Conservation (phyloP, 2,797 vertebrate species). For the Lagorchestes hirsutus region DNA sequence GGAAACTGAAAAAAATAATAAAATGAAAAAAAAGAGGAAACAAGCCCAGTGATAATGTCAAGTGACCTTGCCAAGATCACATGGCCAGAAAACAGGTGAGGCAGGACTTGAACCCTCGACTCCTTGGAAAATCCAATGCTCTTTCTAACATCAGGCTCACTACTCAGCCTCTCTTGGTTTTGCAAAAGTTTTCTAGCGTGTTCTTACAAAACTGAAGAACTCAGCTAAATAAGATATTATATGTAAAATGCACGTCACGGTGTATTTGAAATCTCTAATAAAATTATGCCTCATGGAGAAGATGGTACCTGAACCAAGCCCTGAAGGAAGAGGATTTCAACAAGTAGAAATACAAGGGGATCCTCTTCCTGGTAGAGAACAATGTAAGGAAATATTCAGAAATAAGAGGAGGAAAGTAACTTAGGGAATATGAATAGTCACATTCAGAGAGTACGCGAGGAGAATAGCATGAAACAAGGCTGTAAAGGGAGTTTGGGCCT, state of each 20-base stretch:
- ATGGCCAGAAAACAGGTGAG: not conserved
- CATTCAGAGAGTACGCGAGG: not conserved
- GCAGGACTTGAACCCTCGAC: not conserved
- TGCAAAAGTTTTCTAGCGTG: not conserved
- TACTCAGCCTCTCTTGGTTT: not conserved
- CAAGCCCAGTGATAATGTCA: conserved; percentile 1
- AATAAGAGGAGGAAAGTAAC: not conserved
- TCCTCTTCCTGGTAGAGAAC: not conserved
- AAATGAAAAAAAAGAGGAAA: not conserved
- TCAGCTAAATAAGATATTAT: not conserved
- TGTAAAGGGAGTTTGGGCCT: not conserved
- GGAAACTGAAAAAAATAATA: not conserved
- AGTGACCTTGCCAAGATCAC: conserved; percentile 18
- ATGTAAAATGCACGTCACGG: not conserved
- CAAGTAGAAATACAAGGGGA: not conserved
- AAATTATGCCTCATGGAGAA: conserved; percentile 4
- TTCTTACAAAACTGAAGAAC: not conserved
- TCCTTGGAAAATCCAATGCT: not conserved
- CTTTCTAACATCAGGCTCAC: not conserved
- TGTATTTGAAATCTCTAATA: not conserved
- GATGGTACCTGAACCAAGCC: conserved; percentile 27
- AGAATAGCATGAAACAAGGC: not conserved
- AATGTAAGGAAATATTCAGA: not conserved
- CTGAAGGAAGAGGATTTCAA: conserved; percentile 20
- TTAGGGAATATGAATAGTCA: not conserved